phyloP scores from a whole-genome alignment of 92 coral and sea anemone species.

The Phenganax stokvisi region DNA sequence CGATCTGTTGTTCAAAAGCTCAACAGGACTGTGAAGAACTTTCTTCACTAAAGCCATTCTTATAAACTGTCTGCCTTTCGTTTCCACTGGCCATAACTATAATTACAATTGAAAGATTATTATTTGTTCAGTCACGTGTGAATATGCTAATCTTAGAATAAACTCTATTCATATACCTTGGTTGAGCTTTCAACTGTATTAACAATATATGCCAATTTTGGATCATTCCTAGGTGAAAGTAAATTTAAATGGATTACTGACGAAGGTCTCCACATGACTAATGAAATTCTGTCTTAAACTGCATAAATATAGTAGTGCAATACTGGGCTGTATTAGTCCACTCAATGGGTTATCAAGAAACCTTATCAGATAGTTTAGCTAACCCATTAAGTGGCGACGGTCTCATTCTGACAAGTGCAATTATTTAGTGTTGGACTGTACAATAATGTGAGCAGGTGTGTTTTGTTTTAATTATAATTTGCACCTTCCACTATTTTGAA shows the following conservation, averaged over 20 bases:
- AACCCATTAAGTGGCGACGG: not conserved
- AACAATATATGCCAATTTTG: slow-evolving; percentile 36
- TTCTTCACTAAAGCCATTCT: slow-evolving; percentile 36
- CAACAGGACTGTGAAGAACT: slow-evolving; percentile 28
- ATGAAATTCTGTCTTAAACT: not conserved
- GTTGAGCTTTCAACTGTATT: slow-evolving; percentile 31
- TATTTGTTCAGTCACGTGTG: not conserved
- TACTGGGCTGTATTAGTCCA: no score
- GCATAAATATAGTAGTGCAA: no score
- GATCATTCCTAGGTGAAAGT: slow-evolving; percentile 4
- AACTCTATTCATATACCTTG: not conserved
- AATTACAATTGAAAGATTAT: slow-evolving; percentile 3
- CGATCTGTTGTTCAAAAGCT: slow-evolving; percentile 12
- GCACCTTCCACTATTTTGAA: slow-evolving; percentile 32
- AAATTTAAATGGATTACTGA: not conserved
- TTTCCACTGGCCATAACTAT: slow-evolving; percentile 31
- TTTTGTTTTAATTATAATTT: not conserved
- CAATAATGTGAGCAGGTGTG: not conserved
- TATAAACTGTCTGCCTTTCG: slow-evolving; percentile 32
- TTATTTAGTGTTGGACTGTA: not conserved
- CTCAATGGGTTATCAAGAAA: no score
- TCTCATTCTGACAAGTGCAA: not conserved
- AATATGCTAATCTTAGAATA: not conserved
- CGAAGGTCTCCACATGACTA: not conserved
- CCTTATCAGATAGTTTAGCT: not conserved